Percentiles rank a stretch among this genome's conserved stretches.
Conservation (phyloP, 2,113 vertebrate species). For the Synodontis membranacea region DNA sequence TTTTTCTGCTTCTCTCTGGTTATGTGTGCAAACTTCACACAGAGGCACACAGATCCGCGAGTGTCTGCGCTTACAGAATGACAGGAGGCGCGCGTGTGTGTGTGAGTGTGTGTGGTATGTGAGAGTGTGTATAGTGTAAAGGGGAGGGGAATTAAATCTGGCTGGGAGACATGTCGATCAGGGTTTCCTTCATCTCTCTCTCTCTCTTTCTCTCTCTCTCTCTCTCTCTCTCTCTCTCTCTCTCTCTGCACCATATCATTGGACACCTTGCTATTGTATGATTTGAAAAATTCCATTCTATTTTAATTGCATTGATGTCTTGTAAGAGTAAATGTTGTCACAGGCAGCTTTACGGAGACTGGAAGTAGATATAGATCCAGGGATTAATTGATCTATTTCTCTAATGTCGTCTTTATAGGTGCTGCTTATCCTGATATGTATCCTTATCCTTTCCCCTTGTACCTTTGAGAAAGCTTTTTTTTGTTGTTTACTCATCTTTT, state of each 20-base stretch:
- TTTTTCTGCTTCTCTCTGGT: background rate
- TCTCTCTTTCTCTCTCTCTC: background rate
- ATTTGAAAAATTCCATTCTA: background rate
- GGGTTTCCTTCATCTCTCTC: background rate
- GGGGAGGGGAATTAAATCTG: slow-evolving; percentile 10
- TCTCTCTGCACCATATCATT: background rate
- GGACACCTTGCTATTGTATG: background rate
- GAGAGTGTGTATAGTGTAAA: slow-evolving; percentile 13
- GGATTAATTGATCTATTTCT: background rate
- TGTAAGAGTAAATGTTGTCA: too few relatives aligned
- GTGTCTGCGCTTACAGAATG: slow-evolving; percentile 2
- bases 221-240: background rate
- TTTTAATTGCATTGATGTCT: background rate
- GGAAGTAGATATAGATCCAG: background rate
- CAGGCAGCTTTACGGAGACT: background rate
- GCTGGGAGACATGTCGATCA: slow-evolving; percentile 7
- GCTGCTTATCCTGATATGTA: background rate
- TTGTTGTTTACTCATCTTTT: background rate
- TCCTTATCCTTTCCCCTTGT: background rate
- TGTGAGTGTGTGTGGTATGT: slow-evolving; percentile 7
- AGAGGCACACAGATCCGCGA: background rate
- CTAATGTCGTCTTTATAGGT: background rate
- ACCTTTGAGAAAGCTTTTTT: background rate
- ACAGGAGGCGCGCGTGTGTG: background rate
- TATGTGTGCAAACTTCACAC: slow-evolving; percentile 5